These are phyloP conservation scores for Sandelia bainsii DNA, from an alignment of 2,797 vertebrate genomes.

Conservation along the genomic window DNA sequence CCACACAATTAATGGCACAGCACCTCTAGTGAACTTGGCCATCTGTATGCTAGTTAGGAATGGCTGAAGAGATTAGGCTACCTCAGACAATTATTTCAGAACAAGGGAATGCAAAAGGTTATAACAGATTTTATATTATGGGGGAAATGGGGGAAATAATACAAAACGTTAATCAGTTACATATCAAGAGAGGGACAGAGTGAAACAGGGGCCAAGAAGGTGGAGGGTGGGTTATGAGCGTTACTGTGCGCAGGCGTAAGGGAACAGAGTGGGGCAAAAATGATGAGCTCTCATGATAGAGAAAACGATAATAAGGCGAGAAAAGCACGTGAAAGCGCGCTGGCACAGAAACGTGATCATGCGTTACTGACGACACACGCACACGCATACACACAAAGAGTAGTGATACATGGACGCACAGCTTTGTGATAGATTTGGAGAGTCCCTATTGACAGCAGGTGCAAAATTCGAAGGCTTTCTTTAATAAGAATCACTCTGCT, in stretches of 20 bases:
- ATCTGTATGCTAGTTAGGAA: conserved; percentile 67
- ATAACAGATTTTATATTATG: not conserved
- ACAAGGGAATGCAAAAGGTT: not conserved
- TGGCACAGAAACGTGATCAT: not conserved
- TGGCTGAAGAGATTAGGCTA: conserved; percentile 49
- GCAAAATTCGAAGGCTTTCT: conserved; percentile 44
- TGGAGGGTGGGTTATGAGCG: conserved; percentile 9
- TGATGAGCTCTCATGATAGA: conserved; percentile 23
- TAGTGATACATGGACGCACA: conserved; percentile 29
- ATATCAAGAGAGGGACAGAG: conserved; percentile 14
- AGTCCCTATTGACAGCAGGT: conserved; percentile 51
- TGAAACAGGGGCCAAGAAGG: not conserved
- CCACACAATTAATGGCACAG: conserved; percentile 78
- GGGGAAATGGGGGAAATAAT: not conserved
- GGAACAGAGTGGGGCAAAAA: conserved; percentile 1
- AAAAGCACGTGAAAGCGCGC: conserved; percentile 10
- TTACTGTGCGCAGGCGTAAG: conserved; percentile 27
- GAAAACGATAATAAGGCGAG: conserved; percentile 29
- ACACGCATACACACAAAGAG: not conserved
- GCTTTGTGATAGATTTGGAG: conserved; percentile 39
- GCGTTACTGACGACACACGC: conserved; percentile 11
- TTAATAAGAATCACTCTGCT: conserved; percentile 50
- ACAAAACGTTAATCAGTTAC: not conserved
- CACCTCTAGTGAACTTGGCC: conserved; percentile 69
- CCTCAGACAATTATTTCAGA: conserved; percentile 29